phyloP scores from a whole-genome alignment of 2,888 invertebrate species.

The Mythimna loreyi region DNA sequence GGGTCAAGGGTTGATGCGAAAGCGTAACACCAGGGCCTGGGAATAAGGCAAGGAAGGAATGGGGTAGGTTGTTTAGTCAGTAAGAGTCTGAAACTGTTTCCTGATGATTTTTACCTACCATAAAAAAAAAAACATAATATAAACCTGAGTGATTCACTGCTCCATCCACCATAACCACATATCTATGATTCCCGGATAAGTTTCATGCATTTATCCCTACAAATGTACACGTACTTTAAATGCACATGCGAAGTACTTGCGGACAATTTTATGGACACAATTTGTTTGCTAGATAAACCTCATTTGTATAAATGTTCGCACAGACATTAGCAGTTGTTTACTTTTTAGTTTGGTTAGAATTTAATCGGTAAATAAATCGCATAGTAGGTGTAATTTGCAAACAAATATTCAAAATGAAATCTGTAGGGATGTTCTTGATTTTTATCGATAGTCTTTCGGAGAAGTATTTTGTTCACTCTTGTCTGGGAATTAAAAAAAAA shows the following conservation, averaged over 20 bases:
- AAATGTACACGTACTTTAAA: conserved; percentile 26
- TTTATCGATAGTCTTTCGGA: too few relatives aligned
- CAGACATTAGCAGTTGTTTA: background rate
- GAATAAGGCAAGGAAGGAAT: too few relatives aligned
- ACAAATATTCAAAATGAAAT: too few relatives aligned
- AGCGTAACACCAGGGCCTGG: too few relatives aligned
- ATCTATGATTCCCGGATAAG: conserved; percentile 25
- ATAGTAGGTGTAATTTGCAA: background rate
- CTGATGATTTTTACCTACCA: too few relatives aligned
- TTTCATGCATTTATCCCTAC: conserved; percentile 31
- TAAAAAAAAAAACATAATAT: too few relatives aligned
- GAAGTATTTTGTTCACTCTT: too few relatives aligned
- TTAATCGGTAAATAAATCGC: background rate
- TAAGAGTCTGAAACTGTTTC: too few relatives aligned
- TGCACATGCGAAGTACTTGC: conserved; percentile 26
- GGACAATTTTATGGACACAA: conserved; percentile 43
- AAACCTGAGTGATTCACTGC: conserved; percentile 2
- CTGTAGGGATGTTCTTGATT: too few relatives aligned
- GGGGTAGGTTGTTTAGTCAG: too few relatives aligned
- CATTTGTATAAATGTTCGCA: conserved; percentile 13
- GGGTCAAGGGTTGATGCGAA: too few relatives aligned
- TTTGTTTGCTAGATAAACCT: conserved; percentile 54
- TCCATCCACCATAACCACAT: conserved; percentile 31
- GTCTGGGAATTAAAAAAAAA: too few relatives aligned
- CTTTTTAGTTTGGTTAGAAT: background rate